Base-by-base conservation (phyloP, 2,113 vertebrate genomes). In the Tragelaphus scriptus region DNA sequence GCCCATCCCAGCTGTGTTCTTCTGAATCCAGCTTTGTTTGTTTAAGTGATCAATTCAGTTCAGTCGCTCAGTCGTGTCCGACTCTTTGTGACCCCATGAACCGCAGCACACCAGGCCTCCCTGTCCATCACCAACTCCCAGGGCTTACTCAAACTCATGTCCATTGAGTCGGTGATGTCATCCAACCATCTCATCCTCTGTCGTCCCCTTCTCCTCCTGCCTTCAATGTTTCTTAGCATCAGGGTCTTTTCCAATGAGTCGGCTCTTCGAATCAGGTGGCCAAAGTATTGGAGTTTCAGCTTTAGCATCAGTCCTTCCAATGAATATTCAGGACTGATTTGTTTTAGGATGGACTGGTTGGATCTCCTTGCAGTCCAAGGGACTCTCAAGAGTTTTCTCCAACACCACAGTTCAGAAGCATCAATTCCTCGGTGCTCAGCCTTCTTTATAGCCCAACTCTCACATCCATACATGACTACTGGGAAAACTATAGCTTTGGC, bases 1-100 rank as follows among this genome's bases (percentile, higher is more conserved):
- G 0, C 51, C 12, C 5, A 0, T 13, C 14, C 0, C 0, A 44
- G 40, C 79, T 4, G 2, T 17, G 11, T n/a, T 17, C 40, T 11
- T 26, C 36, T 23, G 86, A 63, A 17, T 5, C 17, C 19, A 6
- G 58, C 36, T 30, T 77, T n/a, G 58, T 15, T 15, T 58, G 55
- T 26, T 25, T 9, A 40, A 80, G 32, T 19, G 63, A 68, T 68
- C 32, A 68, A 32, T 19, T 65, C 3, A 10, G 16, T 21, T 71
- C 17, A 71, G n/a, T 21, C 2, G 0, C 65, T 71, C n/a, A 11
- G n/a, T 21, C 2, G 1, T 71, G 17, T 71, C 65, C 0, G 4
- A 36, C 65, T 36, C 32, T 68, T 36, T 71, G n/a, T 1, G 0
- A 71, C 65, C 17, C 17, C 65, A 36, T 21, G n/a, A 19, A 36